Evolutionary conservation across 1,140 invertebrate species (phyloP), one percentile per base, ranked within the genome.

Genomic region (Drosophila murphyi): DNA sequence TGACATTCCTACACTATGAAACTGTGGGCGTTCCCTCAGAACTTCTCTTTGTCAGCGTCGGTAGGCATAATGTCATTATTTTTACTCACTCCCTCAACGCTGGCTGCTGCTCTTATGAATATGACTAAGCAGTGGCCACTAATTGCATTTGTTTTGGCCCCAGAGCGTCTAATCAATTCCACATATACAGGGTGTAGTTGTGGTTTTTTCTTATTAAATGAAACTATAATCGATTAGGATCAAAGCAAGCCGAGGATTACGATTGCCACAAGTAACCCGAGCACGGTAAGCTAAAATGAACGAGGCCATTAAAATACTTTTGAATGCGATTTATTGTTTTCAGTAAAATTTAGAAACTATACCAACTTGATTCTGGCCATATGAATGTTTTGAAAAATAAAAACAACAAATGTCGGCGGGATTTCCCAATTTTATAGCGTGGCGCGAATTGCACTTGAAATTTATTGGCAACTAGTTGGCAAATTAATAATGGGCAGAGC

Each of bases 401-500:
- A 6, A n/a, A 35, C 3, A 28, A 50, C 32, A 34, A 34, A 7
- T 6, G 29, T 10, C 8, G 7, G 6, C n/a, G 55, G 39, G 41
- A n/a, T 43, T 55, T 48, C 20, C 43, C 54, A 47, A 54, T 59
- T 76, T 54, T 76, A 79, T 76, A 79, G 55, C 39, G 10, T 35
- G 41, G 31, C 28, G 2, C 1, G 5, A 3, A 37, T 39, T 41
- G 39, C 31, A 45, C 4, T 45, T 47, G 4, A 35, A 76, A 82
- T 81, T 56, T 64, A 88, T 87, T 87, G 31, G 37, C 47, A 47
- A 45, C 12, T 31, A 48, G 50, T 50, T 71, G 20, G 6, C 12
- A 43, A 43, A n/a, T 4, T n/a, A n/a, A 7, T 28, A 2, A 7
- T 34, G 55, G 31, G 8, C 78, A 55, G 5, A 54, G 12, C 78